Evolutionary conservation across 2,113 vertebrate genomes (phyloP).

Genomic region (Phoenicopterus ruber): DNA sequence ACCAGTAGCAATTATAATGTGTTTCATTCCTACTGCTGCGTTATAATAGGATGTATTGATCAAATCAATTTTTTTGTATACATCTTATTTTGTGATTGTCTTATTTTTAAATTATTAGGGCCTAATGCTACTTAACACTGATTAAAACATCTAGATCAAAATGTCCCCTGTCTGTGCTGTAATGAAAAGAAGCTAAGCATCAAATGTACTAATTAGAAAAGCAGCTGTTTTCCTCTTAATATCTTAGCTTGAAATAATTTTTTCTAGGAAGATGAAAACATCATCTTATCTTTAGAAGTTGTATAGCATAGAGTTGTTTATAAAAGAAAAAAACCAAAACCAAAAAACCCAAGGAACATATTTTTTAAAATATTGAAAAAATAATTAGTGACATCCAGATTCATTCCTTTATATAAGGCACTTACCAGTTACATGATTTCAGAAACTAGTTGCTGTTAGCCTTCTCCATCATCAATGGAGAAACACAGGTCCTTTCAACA

Average conservation of each 20-base stretch:
- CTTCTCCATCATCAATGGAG: background rate
- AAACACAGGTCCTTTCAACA: background rate
- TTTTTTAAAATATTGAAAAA: background rate
- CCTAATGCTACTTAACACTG: background rate
- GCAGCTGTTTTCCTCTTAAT: conserved; percentile 14
- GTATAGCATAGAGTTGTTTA: background rate
- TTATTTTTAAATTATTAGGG: background rate
- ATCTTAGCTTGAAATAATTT: conserved; percentile 10
- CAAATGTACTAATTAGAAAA: conserved; percentile 29
- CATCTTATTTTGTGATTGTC: background rate
- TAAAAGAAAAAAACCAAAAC: background rate
- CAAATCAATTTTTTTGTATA: background rate
- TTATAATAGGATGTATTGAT: background rate
- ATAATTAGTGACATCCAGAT: background rate
- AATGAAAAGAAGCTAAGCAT: conserved; percentile 26
- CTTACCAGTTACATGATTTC: background rate
- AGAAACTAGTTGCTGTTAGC: background rate
- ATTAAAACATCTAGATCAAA: conserved; percentile 7
- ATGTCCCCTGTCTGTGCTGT: background rate
- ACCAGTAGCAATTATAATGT: background rate
- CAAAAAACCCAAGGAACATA: background rate
- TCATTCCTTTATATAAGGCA: background rate
- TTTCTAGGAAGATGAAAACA: background rate
- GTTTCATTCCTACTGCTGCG: background rate
- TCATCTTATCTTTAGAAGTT: background rate